phyloP scores from a whole-genome alignment of 2,888 invertebrate genomes.

The Acanthoscelides obtectus region DNA sequence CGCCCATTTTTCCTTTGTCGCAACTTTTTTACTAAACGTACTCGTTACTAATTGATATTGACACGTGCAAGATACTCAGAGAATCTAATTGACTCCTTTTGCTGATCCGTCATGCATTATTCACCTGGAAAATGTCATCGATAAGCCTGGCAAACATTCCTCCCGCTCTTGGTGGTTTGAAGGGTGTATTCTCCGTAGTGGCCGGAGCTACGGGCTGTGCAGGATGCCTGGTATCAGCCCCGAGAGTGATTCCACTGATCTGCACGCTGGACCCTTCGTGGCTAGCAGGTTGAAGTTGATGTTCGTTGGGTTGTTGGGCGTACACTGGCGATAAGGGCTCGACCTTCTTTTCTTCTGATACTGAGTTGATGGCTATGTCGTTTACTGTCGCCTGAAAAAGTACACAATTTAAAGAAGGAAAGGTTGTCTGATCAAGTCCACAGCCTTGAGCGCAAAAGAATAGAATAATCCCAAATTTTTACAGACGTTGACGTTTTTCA shows the following conservation, averaged over 20 bases:
- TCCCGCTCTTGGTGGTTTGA: conserved; percentile 37
- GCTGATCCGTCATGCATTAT: no score
- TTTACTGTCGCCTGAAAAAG: conserved; percentile 35
- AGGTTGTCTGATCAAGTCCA: no score
- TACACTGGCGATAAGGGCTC: conserved; percentile 10
- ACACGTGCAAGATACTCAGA: no score
- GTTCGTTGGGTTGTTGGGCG: conserved; percentile 3
- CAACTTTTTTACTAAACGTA: no score
- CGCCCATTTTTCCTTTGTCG: no score
- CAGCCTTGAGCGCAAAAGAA: no score
- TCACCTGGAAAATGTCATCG: conserved; percentile 44
- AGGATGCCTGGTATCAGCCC: conserved; percentile 24
- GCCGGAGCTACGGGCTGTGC: conserved; percentile 10
- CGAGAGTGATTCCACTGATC: conserved; percentile 36
- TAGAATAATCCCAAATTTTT: no score
- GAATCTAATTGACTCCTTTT: no score
- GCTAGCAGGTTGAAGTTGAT: conserved; percentile 3
- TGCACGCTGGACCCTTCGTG: conserved; percentile 28
- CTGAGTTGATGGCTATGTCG: conserved; percentile 35
- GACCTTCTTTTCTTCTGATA: conserved; percentile 30
- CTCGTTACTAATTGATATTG: no score
- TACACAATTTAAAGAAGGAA: no score
- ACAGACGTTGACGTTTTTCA: no score
- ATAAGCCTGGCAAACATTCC: conserved; percentile 41
- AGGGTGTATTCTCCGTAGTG: conserved; percentile 26